These are phyloP conservation scores for Nysson spinosus DNA, from an alignment of 2,888 invertebrate species.

Conservation along the genomic window DNA sequence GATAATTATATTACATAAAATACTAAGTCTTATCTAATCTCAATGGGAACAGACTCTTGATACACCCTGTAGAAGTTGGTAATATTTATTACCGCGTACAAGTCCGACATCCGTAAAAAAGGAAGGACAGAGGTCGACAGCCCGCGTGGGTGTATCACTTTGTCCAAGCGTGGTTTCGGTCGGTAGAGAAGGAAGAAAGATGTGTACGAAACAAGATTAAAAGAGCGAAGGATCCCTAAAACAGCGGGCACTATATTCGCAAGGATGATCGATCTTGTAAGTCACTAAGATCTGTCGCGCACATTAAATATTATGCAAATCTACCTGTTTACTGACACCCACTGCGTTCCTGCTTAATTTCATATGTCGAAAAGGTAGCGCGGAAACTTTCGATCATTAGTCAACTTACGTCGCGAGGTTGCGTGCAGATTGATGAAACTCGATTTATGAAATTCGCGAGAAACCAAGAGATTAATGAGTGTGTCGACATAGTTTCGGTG, in stretches of 20 bases:
- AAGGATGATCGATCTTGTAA: conserved; percentile 52
- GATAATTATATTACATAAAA: neutral
- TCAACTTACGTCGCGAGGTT: conserved; percentile 13
- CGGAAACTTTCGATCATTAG: conserved; percentile 25
- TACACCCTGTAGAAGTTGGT: neutral
- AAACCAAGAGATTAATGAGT: conserved; percentile 10
- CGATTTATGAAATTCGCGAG: conserved; percentile 24
- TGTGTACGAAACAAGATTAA: conserved; percentile 22
- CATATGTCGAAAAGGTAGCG: conserved; percentile 31
- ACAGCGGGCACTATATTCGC: conserved; percentile 22
- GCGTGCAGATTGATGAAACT: conserved; percentile 13
- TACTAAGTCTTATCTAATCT: neutral
- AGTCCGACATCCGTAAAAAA: conserved; percentile 10
- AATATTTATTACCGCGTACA: conserved; percentile 26
- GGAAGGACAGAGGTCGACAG: conserved; percentile 25
- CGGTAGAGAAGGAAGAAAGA: conserved; percentile 7
- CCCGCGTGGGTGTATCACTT: conserved; percentile 40
- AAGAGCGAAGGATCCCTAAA: conserved; percentile 27
- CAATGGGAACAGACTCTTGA: neutral
- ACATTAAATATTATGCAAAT: conserved; percentile 57
- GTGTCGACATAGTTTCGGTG: conserved; percentile 1
- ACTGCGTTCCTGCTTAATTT: conserved; percentile 28
- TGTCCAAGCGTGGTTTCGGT: conserved; percentile 34
- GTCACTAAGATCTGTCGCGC: conserved; percentile 38
- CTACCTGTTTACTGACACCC: conserved; percentile 11